Conservation (phyloP, 2,888 invertebrate genomes). For the Criorhina ranunculi region DNA sequence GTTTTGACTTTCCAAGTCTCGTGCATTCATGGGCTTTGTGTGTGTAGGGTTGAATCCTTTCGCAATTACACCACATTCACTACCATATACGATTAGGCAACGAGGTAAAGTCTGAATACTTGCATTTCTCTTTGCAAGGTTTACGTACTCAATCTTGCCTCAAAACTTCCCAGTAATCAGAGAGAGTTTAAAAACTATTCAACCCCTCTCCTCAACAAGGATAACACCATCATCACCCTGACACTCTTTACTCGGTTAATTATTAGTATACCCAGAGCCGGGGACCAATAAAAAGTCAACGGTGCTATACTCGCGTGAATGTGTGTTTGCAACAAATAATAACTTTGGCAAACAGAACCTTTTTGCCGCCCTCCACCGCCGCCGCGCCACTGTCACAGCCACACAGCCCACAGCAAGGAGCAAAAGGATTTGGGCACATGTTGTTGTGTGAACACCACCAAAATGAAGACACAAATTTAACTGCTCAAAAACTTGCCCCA, state of each 20-base stretch:
- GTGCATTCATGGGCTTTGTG: conserved; percentile 38
- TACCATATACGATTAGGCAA: conserved; percentile 55
- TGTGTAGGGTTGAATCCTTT: conserved; percentile 15
- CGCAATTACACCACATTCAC: conserved; percentile 53
- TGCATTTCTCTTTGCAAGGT: conserved; percentile 44
- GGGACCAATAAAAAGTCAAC: conserved; percentile 53
- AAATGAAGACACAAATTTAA: conserved; percentile 74
- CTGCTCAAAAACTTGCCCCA: conserved; percentile 67
- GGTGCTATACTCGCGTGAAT: conserved; percentile 3
- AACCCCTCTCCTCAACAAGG: neutral
- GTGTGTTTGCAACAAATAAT: conserved; percentile 68
- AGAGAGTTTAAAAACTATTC: conserved; percentile 27
- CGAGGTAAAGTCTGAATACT: conserved; percentile 42
- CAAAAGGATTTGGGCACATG: conserved; percentile 31
- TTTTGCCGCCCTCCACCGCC: conserved; percentile 12
- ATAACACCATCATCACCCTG: conserved; percentile 35
- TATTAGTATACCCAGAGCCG: conserved; percentile 31
- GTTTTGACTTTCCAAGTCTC: conserved; percentile 40
- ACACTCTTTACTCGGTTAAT: conserved; percentile 57
- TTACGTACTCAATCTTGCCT: conserved; percentile 39
- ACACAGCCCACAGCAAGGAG: neutral
- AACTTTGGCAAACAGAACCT: conserved; percentile 66
- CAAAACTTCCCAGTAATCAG: conserved; percentile 32
- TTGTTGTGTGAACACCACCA: conserved; percentile 50
- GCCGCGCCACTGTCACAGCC: too few species aligned